These are phyloP conservation scores for Saturnia pavonia DNA, from an alignment of 2,888 invertebrate species.

Conservation along the genomic window DNA sequence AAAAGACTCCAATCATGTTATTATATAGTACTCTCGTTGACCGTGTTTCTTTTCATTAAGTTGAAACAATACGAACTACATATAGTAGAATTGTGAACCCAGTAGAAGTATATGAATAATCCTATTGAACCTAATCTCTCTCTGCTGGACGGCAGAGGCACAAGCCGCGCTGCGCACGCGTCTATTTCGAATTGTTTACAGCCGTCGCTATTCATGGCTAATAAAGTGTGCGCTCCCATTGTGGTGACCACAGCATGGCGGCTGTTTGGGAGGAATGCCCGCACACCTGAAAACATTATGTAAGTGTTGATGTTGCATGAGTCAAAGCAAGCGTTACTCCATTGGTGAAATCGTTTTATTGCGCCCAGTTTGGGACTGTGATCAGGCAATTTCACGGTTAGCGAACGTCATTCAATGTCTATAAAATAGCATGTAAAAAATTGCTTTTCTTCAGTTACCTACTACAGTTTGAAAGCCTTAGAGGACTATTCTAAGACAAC, in stretches of 20 bases:
- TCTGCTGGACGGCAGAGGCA: neutral
- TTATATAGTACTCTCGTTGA: neutral
- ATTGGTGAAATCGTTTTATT: slow-evolving; percentile 11
- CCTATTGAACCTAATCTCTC: neutral
- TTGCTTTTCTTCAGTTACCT: neutral
- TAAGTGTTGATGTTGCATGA: slow-evolving; percentile 8
- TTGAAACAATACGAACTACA: neutral
- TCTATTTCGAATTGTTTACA: slow-evolving; percentile 72
- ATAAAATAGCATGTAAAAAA: neutral
- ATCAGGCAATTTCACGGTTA: slow-evolving; percentile 3
- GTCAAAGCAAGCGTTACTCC: neutral
- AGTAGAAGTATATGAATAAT: neutral
- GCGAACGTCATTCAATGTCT: neutral
- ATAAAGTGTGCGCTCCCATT: slow-evolving; percentile 59
- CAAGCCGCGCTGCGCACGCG: slow-evolving; percentile 31
- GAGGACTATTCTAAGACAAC: too few relatives aligned
- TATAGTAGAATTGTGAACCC: neutral
- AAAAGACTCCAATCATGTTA: too few relatives aligned
- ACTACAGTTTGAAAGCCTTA: too few relatives aligned
- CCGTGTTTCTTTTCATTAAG: neutral
- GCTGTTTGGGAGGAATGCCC: slow-evolving; percentile 58
- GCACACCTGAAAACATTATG: slow-evolving; percentile 34
- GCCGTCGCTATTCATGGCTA: slow-evolving; percentile 62
- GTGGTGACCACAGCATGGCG: slow-evolving; percentile 53
- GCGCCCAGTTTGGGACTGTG: neutral